phyloP scores from a whole-genome alignment of 2,113 vertebrate species.

The Gallinago undulata region DNA sequence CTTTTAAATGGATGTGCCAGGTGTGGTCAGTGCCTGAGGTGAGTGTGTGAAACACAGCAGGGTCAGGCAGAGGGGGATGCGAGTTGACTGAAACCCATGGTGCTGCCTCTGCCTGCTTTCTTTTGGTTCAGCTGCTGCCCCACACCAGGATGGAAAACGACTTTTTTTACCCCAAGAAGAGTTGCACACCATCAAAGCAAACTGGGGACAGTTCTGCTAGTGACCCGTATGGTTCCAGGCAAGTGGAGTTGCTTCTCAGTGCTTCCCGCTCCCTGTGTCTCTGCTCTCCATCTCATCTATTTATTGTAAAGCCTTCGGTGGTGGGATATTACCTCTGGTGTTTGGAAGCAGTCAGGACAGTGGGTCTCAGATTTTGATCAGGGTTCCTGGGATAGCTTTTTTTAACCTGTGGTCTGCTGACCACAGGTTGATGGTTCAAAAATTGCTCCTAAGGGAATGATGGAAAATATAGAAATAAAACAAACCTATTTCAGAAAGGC shows the following conservation, averaged over 20 bases:
- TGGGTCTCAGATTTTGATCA: neutral
- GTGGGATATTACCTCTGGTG: neutral
- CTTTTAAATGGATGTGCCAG: neutral
- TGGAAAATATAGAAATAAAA: neutral
- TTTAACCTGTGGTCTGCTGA: neutral
- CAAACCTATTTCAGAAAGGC: neutral
- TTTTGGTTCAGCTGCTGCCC: neutral
- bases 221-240: neutral
- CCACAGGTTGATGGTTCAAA: neutral
- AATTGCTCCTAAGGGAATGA: neutral
- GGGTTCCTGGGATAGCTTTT: neutral
- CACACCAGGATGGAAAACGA: neutral
- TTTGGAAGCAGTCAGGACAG: neutral
- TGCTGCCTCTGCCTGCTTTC: neutral
- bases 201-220: neutral
- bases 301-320: neutral
- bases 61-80: neutral
- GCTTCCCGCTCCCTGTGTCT: neutral
- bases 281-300: neutral
- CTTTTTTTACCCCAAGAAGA: neutral
- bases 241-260: neutral
- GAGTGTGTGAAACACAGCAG: neutral
- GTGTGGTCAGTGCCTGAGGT: neutral
- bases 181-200: neutral
- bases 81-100: accelerated